These are phyloP conservation scores for Sialia sialis DNA, from an alignment of 2,113 vertebrate genomes.

Conservation along the genomic window DNA sequence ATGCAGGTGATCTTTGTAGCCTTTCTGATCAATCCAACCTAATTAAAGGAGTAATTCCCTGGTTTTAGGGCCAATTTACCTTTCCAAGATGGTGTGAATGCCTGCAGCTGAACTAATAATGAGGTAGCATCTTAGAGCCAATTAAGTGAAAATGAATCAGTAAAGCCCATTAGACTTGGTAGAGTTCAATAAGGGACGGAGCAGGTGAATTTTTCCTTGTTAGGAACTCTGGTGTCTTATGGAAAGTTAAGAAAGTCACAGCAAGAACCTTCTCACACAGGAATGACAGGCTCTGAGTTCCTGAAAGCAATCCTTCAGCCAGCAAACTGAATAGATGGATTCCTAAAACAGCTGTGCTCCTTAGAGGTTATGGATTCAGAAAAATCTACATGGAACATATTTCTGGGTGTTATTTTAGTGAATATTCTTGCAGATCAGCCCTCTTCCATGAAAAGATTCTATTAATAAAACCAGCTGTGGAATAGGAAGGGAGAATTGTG, in stretches of 20 bases:
- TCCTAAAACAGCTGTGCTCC: neutral
- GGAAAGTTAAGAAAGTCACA: neutral
- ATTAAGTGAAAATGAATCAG: constrained; percentile 61
- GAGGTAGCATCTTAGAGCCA: constrained; percentile 53
- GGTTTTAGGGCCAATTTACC: constrained; percentile 38
- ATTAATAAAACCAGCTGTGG: constrained; percentile 59
- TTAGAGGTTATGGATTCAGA: neutral
- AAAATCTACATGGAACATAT: neutral
- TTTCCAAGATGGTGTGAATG: constrained; percentile 35
- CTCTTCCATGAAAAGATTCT: neutral
- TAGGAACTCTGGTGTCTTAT: neutral
- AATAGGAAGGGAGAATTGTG: constrained; percentile 22
- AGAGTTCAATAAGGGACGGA: constrained; percentile 26
- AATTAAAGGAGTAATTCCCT: constrained; percentile 66
- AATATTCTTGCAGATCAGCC: neutral
- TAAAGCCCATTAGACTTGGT: constrained; percentile 24
- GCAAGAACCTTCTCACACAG: neutral
- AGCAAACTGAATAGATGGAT: neutral
- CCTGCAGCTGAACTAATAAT: constrained; percentile 46
- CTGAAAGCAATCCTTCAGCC: neutral
- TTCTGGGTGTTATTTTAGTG: constrained; percentile 6
- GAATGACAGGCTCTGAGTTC: neutral
- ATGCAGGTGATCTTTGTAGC: constrained; percentile 1
- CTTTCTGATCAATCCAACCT: constrained; percentile 52
- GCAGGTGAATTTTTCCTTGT: neutral